Evolutionary conservation across 1,140 invertebrate genomes (phyloP), one percentile per base, ranked within the genome.

Genomic region (Portunus trituberculatus): DNA sequence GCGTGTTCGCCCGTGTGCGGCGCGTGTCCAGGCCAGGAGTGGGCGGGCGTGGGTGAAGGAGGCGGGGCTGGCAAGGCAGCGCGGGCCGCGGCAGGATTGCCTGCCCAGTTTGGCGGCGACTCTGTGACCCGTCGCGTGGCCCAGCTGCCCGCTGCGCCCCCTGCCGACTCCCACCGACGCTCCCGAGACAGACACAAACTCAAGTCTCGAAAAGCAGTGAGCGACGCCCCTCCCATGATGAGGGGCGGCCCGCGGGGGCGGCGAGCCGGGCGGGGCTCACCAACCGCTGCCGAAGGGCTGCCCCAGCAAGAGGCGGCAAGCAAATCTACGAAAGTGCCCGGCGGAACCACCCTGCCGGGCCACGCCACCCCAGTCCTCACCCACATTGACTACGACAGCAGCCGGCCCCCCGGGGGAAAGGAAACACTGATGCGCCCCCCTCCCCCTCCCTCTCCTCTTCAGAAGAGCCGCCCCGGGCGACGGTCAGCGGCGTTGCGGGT

Each of bases 341-440:
- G 46, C 28, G 94, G 84, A 25, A 31, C 94, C 48, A 92, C 94
- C 29, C 90, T 93, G 2, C 94, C 94, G 12, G 83, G 94, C 84
- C 94, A 95, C 59, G 32, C 29, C 48, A 14, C 31, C 84, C 94
- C 92, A 84, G 76, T 84, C 94, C 84, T 89, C 83, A 95, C 94
- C 45, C 90, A 45, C 48, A 95, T 93, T 59, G 94, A 95, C n/a
- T 95, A 95, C 29, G 91, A 95, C 86, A 95, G 59, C 84, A 16
- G 31, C 10, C 48, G 89, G 88, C 52, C 91, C 16, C 91, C 39
- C 7, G 84, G 89, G 90, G 82, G 52, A 39, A 48, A 89, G 0
- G 48, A 89, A 76, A n/a, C 12, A 84, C 25, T 86, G 94, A 46
- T 32, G 46, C 89, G n/a, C 45, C 48, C 25, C 28, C 28, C 83